A percentile compares a stretch with the other conserved stretches of the same genome.
Conservation (phyloP, 2,797 vertebrate species). For the Oryzias sinensis region DNA sequence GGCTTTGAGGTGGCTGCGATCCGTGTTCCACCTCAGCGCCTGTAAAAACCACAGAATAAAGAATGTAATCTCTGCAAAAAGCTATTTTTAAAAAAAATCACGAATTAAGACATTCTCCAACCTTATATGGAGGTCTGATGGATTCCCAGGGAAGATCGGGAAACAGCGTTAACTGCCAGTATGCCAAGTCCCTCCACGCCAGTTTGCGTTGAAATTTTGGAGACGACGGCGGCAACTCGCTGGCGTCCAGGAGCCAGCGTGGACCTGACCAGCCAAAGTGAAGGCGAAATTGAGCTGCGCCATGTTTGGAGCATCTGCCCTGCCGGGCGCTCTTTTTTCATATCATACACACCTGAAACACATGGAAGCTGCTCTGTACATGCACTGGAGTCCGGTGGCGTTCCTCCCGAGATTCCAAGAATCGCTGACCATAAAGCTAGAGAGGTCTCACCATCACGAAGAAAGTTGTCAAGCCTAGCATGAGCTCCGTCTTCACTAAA, state of each 20-base stretch:
- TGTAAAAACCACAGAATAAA: slow-evolving; percentile 31
- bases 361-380: background rate
- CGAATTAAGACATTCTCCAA: slow-evolving; percentile 6
- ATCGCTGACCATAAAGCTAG: background rate
- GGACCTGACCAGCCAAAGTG: slow-evolving; percentile 78
- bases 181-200: slow-evolving; percentile 77
- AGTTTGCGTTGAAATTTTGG: slow-evolving; percentile 78
- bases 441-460: slow-evolving; percentile 66
- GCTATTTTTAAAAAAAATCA: background rate
- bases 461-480: slow-evolving; percentile 61
- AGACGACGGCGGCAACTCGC: no score
- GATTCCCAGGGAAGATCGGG: slow-evolving; percentile 79
- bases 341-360: slow-evolving; percentile 71
- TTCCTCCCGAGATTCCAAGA: background rate
- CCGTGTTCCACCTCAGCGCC: slow-evolving; percentile 68
- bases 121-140: slow-evolving; percentile 77
- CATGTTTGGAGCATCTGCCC: slow-evolving; percentile 72
- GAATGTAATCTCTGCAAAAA: background rate
- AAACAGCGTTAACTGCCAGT: slow-evolving; percentile 77
- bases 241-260: slow-evolving; percentile 70
- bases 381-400: background rate
- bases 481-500: slow-evolving; percentile 76
- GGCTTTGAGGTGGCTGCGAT: slow-evolving; percentile 63
- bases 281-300: no score
- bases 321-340: slow-evolving; percentile 74